Conservation (phyloP, 37 sponge, comb jelly and placozoan genomes). For the Aphrocallistes beatrix region DNA sequence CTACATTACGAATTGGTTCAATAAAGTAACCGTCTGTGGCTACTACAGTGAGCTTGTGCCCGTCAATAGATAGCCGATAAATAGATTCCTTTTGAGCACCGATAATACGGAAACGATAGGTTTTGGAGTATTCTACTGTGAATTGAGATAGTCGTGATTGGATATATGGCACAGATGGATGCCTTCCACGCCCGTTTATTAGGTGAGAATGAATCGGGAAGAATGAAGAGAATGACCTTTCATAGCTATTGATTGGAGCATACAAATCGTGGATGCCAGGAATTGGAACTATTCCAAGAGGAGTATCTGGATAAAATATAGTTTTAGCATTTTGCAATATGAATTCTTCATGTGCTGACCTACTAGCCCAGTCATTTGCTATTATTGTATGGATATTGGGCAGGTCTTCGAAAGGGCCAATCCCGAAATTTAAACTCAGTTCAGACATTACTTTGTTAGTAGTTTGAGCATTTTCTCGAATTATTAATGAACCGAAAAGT, state of each 20-base stretch:
- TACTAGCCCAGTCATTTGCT: slow-evolving; percentile 36
- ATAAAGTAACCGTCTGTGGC: slow-evolving; percentile 57
- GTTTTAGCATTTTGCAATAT: not conserved
- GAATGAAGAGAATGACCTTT: not conserved
- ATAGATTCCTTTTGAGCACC: slow-evolving; percentile 47
- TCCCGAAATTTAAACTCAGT: not conserved
- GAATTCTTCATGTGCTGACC: not conserved
- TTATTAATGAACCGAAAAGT: not conserved
- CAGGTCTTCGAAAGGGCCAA: slow-evolving; percentile 21
- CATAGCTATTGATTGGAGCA: not conserved
- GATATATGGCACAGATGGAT: slow-evolving; percentile 20
- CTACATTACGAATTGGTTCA: slow-evolving; percentile 32
- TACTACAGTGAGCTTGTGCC: slow-evolving; percentile 51
- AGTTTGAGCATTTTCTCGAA: not conserved
- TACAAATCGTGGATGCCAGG: not conserved
- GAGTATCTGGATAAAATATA: not conserved
- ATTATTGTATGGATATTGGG: slow-evolving; percentile 41
- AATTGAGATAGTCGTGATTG: slow-evolving; percentile 30
- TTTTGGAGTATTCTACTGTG: slow-evolving; percentile 32
- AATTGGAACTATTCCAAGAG: not conserved
- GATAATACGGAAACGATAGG: slow-evolving; percentile 56
- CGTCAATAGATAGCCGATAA: slow-evolving; percentile 52
- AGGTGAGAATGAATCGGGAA: slow-evolving; percentile 48
- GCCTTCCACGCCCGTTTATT: slow-evolving; percentile 55
- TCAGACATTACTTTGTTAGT: not conserved